Evolutionary conservation across 2,888 invertebrate genomes (phyloP), one percentile per base, ranked within the genome.

Genomic region (Baccha elongata): DNA sequence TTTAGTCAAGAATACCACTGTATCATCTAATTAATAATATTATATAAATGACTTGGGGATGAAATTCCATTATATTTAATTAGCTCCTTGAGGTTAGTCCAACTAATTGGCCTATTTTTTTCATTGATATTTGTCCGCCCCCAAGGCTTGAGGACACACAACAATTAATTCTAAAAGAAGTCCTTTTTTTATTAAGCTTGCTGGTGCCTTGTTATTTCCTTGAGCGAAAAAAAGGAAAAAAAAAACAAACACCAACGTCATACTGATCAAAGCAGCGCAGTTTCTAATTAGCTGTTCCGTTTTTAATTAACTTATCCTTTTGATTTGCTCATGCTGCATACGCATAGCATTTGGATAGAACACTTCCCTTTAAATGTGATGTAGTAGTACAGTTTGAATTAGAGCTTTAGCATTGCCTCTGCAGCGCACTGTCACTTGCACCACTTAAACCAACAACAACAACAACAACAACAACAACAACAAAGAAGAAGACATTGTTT

Each of bases 231-330:
- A n/a, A n/a, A n/a, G n/a, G n/a, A n/a, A n/a, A n/a, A 10, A 15
- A 42, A 46, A 48, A 68, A 73, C 50, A 81, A 74, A 69, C 58
- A 68, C 29, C 29, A 8, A n/a, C 23, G 21, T 40, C 55, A 13
- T 35, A 37, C 48, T 37, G 68, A 84, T 78, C 84, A 78, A 73
- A 73, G 64, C 37, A 32, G 68, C 53, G 53, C 68, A 69, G 8
- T 79, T 79, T 74, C 73, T 79, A 84, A 84, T 84, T 79, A 84
- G 84, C 69, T 84, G 78, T 74, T 74, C 74, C 73, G 65, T 84
- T 78, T 73, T 79, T 84, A 84, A 84, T 84, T 84, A 84, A 84
- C 64, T 84, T 73, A 79, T 79, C 73, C 84, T 52, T 79, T 65
- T 69, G 73, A 79, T 73, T 69, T 71, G 37, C 42, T 76, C 55